Evolutionary conservation across 2,888 invertebrate species (phyloP).

Genomic region (Oxyteleia sp.): DNA sequence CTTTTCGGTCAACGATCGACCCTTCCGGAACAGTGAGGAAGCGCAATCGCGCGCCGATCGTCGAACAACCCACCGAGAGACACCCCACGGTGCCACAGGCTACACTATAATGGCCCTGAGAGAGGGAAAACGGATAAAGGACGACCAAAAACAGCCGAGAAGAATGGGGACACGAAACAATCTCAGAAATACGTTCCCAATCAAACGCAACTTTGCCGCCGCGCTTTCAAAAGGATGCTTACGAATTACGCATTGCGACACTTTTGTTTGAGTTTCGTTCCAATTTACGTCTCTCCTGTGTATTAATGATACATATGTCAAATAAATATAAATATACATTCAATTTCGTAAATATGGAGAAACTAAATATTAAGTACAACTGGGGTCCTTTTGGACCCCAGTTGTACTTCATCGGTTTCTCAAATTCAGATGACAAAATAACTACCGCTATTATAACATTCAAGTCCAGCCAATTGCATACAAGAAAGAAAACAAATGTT

Average conservation of each 20-base stretch:
- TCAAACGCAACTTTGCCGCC: slow-evolving; percentile 51
- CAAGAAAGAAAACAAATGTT: too few relatives aligned
- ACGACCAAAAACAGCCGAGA: slow-evolving; percentile 38
- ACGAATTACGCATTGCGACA: slow-evolving; percentile 36
- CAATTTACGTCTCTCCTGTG: slow-evolving; percentile 4
- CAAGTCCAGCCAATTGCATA: too few relatives aligned
- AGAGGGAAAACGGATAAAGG: slow-evolving; percentile 64
- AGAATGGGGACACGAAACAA: slow-evolving; percentile 60
- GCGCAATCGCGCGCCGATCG: slow-evolving; percentile 79
- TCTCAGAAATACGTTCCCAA: slow-evolving; percentile 66
- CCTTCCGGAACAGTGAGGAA: slow-evolving; percentile 85
- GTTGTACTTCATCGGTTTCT: too few relatives aligned
- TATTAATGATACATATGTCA: slow-evolving; percentile 2
- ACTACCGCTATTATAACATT: too few relatives aligned
- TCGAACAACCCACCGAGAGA: slow-evolving; percentile 81
- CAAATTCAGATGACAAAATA: too few relatives aligned
- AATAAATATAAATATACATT: too few relatives aligned
- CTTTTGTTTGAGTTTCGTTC: slow-evolving; percentile 38
- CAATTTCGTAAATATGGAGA: too few relatives aligned
- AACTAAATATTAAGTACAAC: too few relatives aligned
- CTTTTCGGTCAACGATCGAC: slow-evolving; percentile 88
- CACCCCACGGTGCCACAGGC: slow-evolving; percentile 84
- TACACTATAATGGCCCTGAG: slow-evolving; percentile 84
- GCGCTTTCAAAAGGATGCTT: slow-evolving; percentile 68
- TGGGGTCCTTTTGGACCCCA: too few relatives aligned